phyloP scores from a whole-genome alignment of 35 echinoderm and acorn worm species.

The Antedon bifida region DNA sequence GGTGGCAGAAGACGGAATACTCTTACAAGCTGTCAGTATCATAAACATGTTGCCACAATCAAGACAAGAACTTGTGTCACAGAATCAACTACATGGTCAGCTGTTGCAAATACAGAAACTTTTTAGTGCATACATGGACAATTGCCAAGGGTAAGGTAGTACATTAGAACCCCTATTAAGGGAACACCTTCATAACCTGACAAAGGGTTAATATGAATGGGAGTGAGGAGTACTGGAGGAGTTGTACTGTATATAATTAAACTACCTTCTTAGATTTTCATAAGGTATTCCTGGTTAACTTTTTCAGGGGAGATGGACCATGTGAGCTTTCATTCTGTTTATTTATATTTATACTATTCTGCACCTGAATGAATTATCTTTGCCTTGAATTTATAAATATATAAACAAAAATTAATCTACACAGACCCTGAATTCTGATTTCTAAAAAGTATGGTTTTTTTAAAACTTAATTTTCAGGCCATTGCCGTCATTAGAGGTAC shows the following conservation, averaged over 20 bases:
- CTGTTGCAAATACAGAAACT: constrained; percentile 49
- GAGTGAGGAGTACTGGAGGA: not conserved
- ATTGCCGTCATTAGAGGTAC: not conserved
- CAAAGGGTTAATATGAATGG: too few relatives aligned
- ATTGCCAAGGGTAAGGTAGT: constrained; percentile 12
- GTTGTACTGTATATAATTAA: not conserved
- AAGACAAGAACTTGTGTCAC: not conserved
- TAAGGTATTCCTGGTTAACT: too few relatives aligned
- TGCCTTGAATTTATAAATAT: too few relatives aligned
- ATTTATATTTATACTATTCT: too few relatives aligned
- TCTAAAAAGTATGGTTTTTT: not conserved
- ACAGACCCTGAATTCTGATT: too few relatives aligned
- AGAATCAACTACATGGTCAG: constrained; percentile 62
- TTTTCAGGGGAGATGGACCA: too few relatives aligned
- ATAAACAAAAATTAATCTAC: too few relatives aligned
- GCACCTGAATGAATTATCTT: too few relatives aligned
- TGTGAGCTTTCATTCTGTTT: too few relatives aligned
- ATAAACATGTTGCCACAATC: constrained; percentile 19
- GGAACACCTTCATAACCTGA: too few relatives aligned
- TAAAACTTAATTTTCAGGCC: constrained; percentile 10
- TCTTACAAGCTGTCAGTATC: not conserved
- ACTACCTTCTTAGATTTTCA: too few relatives aligned
- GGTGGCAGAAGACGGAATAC: constrained; percentile 15
- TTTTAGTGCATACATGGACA: constrained; percentile 11
- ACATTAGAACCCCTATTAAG: too few relatives aligned